phyloP scores from a whole-genome alignment of 2,888 invertebrate genomes.

The Parochlus steinenii region DNA sequence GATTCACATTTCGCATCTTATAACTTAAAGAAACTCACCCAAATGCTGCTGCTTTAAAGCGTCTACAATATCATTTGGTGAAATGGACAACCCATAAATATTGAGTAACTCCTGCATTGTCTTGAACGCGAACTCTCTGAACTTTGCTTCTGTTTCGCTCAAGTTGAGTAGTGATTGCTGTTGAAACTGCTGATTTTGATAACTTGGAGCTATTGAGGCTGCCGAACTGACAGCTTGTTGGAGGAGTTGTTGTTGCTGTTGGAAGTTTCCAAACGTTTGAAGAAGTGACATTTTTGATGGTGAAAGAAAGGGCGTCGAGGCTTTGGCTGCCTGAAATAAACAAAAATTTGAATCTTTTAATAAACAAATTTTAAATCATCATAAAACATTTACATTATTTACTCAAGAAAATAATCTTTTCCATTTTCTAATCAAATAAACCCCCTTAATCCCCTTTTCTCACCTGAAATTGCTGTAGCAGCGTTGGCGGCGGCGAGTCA shows the following conservation, averaged over 20 bases:
- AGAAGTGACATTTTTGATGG: constrained; percentile 7
- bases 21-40: constrained; percentile 14
- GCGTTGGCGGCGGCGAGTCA: constrained; percentile 5
- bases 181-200: too few relatives aligned
- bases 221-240: constrained; percentile 2
- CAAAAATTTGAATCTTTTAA: too few relatives aligned
- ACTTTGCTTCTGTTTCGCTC: constrained; percentile 12
- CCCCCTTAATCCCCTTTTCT: too few relatives aligned
- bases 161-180: constrained; percentile 2
- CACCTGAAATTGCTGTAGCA: too few relatives aligned
- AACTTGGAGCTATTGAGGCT: constrained; percentile 4
- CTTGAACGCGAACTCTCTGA: constrained; percentile 16
- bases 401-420: too few relatives aligned
- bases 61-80: constrained; percentile 17
- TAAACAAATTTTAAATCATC: too few relatives aligned
- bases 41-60: constrained; percentile 16
- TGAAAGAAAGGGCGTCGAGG: constrained; percentile 7
- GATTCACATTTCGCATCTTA: too few relatives aligned
- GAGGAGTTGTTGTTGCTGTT: constrained; percentile 9
- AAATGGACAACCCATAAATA: constrained; percentile 17
- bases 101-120: constrained; percentile 17
- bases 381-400: too few relatives aligned
- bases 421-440: too few relatives aligned
- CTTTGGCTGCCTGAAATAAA: neutral
- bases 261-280: constrained; percentile 6